A percentile compares a stretch with the other conserved stretches of the same genome.
phyloP scores from a whole-genome alignment of 2,888 invertebrate genomes.

The Ormyrus pomaceus region DNA sequence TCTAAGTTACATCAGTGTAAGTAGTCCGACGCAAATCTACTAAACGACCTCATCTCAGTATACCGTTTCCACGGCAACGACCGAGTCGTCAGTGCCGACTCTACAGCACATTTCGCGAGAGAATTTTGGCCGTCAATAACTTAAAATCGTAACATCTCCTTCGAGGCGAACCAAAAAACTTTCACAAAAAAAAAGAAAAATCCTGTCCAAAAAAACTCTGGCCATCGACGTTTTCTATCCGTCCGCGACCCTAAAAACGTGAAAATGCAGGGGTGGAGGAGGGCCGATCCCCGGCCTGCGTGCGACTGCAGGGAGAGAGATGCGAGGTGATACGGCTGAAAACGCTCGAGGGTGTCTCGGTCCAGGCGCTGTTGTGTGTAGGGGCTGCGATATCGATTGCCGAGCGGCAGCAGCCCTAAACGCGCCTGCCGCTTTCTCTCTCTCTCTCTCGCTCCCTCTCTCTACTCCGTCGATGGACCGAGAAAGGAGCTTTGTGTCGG shows the following conservation, averaged over 20 bases:
- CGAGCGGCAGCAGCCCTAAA: slow-evolving; percentile 57
- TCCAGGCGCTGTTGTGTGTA: slow-evolving; percentile 49
- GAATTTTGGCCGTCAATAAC: too few species aligned
- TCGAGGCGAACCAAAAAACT: too few species aligned
- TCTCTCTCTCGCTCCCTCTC: neutral
- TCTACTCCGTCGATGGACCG: slow-evolving; percentile 40
- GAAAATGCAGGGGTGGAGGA: slow-evolving; percentile 6
- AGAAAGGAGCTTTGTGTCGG: slow-evolving; percentile 39
- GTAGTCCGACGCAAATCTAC: too few species aligned
- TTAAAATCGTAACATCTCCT: too few species aligned
- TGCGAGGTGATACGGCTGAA: slow-evolving; percentile 31
- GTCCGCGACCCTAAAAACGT: neutral
- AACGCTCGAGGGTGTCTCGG: slow-evolving; percentile 44
- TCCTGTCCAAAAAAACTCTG: too few species aligned
- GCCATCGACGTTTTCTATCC: neutral
- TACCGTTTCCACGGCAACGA: too few species aligned
- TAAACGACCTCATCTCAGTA: too few species aligned
- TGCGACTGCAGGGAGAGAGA: slow-evolving; percentile 13
- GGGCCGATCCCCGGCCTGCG: neutral
- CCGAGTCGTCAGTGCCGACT: too few species aligned
- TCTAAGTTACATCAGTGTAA: too few species aligned
- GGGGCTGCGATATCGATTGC: slow-evolving; percentile 56
- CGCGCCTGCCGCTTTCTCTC: slow-evolving; percentile 58
- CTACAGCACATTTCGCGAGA: too few species aligned
- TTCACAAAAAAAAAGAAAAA: too few species aligned